These are phyloP conservation scores for Electrophaes corylata DNA, from an alignment of 2,888 invertebrate species.

Conservation along the genomic window DNA sequence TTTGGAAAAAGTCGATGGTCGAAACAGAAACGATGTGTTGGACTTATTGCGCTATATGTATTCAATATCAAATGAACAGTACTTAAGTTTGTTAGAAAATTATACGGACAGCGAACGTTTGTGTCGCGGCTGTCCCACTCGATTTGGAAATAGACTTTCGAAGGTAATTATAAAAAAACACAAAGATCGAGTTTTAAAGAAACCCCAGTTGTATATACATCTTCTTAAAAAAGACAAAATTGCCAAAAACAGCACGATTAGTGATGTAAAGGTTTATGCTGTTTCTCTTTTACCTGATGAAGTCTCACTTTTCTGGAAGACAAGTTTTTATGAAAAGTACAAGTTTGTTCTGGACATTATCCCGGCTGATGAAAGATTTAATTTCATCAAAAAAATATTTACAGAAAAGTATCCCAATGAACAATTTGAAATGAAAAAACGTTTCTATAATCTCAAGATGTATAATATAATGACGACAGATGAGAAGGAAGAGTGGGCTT, in stretches of 20 bases:
- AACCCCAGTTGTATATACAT: conserved; percentile 50
- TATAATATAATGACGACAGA: conserved; percentile 41
- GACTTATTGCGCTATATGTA: conserved; percentile 31
- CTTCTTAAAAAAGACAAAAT: conserved; percentile 47
- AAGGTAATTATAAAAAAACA: conserved; percentile 56
- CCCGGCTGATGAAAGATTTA: conserved; percentile 42
- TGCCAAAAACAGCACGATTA: conserved; percentile 43
- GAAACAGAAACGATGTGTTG: conserved; percentile 7
- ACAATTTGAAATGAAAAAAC: conserved; percentile 45
- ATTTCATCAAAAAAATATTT: conserved; percentile 46
- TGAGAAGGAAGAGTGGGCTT: conserved; percentile 50
- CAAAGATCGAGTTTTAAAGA: conserved; percentile 52
- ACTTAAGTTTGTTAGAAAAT: conserved; percentile 58
- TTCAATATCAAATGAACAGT: conserved; percentile 47
- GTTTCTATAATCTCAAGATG: conserved; percentile 29
- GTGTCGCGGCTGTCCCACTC: background rate
- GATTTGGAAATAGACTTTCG: conserved; percentile 51
- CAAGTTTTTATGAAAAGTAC: conserved; percentile 44
- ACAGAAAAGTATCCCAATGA: conserved; percentile 42
- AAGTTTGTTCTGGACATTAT: conserved; percentile 53
- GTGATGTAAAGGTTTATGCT: conserved; percentile 54
- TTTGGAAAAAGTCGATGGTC: conserved; percentile 13
- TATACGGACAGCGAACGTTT: conserved; percentile 17
- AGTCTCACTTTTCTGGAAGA: conserved; percentile 49
- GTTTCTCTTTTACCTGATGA: conserved; percentile 47